Evolutionary conservation across 2,113 vertebrate genomes (phyloP), one percentile per base, ranked within the genome.

Genomic region (Urocynchramus pylzowi): DNA sequence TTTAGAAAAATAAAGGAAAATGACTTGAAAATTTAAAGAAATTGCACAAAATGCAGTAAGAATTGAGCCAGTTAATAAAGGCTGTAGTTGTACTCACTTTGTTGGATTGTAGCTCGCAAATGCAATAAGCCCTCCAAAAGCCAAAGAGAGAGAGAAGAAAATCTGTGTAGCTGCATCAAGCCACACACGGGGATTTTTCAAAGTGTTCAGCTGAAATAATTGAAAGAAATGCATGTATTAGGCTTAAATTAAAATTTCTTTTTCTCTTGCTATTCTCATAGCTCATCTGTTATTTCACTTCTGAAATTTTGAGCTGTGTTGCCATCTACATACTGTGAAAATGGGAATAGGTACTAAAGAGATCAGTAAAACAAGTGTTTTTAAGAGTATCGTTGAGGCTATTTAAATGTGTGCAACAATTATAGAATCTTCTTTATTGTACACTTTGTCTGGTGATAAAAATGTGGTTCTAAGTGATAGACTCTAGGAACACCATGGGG

Each of bases 101-200:
- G 98, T 94, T 8, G 96, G 83, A n/a, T 99, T 99, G 85, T 99
- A 99, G 97, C 99, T 99, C 35, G 99, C 98, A 10, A 99, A 99
- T 3, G 99, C 98, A 39, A 99, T 99, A 65, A 99, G 98, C 59
- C 99, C 99, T 68, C 99, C 99, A 15, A 99, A 98, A 70, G 98
- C 99, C 98, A 99, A 89, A 45, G 99, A 99, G 47, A 99, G 98
- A 20, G 99, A 99, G 96, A 99, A 99, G 98, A 99, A 99, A 71
- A 99, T 99, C 97, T 99, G 99, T 4, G 99, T 99, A 65, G 99
- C 98, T 24, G 99, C 99, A 4, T 99, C 99, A 79, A 99, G 97
- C 99, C 99, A 99, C 59, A 99, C 98, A 28, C 95, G 98, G 24
- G 99, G 99, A 28, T 98, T 98, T 96, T 82, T 97, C 78, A 99